Percentiles rank a stretch among this genome's conserved stretches.
phyloP scores from a whole-genome alignment of 2,113 vertebrate species.

The Megaptera novaeangliae region DNA sequence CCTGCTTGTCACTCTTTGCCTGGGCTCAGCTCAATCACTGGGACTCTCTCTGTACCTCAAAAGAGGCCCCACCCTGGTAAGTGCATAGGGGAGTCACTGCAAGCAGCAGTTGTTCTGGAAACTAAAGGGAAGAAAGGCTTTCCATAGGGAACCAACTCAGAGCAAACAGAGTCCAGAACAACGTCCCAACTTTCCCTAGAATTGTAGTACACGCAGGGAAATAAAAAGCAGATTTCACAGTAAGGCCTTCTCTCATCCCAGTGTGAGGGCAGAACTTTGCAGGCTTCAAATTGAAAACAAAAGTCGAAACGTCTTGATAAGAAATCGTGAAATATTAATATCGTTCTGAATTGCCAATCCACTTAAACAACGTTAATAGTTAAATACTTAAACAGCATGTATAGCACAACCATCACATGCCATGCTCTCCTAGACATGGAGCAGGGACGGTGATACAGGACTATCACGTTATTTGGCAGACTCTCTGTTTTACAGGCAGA shows the following conservation, averaged over 20 bases:
- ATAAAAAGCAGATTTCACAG: background rate
- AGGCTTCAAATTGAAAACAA: background rate
- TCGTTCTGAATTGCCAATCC: background rate
- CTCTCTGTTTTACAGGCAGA: background rate
- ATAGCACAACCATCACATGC: fast-evolving
- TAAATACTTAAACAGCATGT: background rate
- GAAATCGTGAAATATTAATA: background rate
- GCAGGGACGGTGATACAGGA: fast-evolving
- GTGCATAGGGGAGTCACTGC: fast-evolving
- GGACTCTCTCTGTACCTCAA: background rate
- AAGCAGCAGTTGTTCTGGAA: background rate
- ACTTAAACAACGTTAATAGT: background rate
- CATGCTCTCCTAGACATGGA: background rate
- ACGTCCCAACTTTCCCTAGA: background rate
- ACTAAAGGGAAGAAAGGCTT: background rate
- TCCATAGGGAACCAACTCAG: background rate
- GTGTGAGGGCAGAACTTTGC: background rate
- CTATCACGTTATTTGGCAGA: fast-evolving
- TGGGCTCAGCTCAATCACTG: background rate
- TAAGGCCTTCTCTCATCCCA: background rate
- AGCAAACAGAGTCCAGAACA: background rate
- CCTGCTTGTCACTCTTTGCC: background rate
- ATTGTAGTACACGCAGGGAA: background rate
- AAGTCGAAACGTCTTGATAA: background rate
- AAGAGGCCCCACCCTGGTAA: background rate